These are phyloP conservation scores for Notarius lentiginosus DNA, from an alignment of 2,113 vertebrate species.

Conservation along the genomic window DNA sequence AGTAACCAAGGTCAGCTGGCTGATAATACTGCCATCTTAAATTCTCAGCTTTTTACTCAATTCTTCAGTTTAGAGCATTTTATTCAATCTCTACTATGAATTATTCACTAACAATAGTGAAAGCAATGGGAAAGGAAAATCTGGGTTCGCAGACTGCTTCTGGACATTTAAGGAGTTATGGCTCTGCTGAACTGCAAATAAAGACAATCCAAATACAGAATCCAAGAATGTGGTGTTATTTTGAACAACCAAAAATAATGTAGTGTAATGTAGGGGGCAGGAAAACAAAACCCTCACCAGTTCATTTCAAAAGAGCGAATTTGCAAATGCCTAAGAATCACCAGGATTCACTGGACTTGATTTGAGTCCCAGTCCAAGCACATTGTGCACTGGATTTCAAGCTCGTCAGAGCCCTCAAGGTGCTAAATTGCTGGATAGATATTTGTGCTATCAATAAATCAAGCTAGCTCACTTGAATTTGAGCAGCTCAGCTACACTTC, in stretches of 20 bases:
- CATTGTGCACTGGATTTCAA: neutral
- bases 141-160: neutral
- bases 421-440: too few relatives aligned
- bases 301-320: neutral
- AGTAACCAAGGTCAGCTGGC: neutral
- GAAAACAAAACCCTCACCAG: neutral
- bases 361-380: neutral
- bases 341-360: neutral
- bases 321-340: neutral
- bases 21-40: neutral
- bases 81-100: neutral
- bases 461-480: too few relatives aligned
- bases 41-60: neutral
- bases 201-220: neutral
- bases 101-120: neutral
- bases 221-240: neutral
- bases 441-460: too few relatives aligned
- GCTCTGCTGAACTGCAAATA: neutral
- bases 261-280: neutral
- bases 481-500: too few relatives aligned
- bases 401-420: too few relatives aligned
- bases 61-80: neutral
- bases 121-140: neutral
- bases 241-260: neutral
- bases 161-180: neutral